A percentile compares a stretch with the other conserved stretches of the same genome.
Conservation (phyloP, 1,140 invertebrate genomes). For the Saccostrea echinata region DNA sequence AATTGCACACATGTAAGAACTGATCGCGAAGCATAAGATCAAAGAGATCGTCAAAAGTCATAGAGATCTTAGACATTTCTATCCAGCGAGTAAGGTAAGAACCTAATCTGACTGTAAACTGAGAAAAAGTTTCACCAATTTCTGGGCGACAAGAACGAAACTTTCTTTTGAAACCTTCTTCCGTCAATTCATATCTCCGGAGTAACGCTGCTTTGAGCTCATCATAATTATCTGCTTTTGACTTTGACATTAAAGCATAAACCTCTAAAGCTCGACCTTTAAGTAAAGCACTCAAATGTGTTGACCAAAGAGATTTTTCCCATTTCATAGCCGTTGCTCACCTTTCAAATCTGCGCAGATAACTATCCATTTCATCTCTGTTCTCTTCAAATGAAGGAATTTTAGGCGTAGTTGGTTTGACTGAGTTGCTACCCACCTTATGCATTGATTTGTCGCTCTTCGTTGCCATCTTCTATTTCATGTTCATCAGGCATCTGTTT, state of each 20-base stretch:
- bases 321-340: slow-evolving; percentile 50
- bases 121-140: slow-evolving; percentile 52
- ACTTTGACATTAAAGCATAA: slow-evolving; percentile 50
- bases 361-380: slow-evolving; percentile 58
- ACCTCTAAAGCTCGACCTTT: slow-evolving; percentile 61
- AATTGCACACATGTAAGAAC: slow-evolving; percentile 4
- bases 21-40: not conserved
- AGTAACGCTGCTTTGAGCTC: slow-evolving; percentile 60
- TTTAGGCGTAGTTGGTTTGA: slow-evolving; percentile 7
- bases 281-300: slow-evolving; percentile 54
- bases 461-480: too few relatives aligned
- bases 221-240: slow-evolving; percentile 56
- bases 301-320: slow-evolving; percentile 45
- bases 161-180: slow-evolving; percentile 57
- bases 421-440: too few relatives aligned
- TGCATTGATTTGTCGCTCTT: too few relatives aligned
- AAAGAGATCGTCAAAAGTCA: not conserved
- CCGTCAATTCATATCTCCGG: slow-evolving; percentile 58
- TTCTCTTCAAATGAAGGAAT: slow-evolving; percentile 57
- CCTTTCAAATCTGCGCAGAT: slow-evolving; percentile 54
- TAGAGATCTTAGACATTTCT: slow-evolving; percentile 36
- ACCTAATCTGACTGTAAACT: slow-evolving; percentile 39
- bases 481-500: too few relatives aligned
- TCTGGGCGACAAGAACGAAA: slow-evolving; percentile 52
- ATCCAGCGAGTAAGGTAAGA: slow-evolving; percentile 41